Conservation (phyloP, 1,140 invertebrate genomes). For the Triops longicaudatus region DNA sequence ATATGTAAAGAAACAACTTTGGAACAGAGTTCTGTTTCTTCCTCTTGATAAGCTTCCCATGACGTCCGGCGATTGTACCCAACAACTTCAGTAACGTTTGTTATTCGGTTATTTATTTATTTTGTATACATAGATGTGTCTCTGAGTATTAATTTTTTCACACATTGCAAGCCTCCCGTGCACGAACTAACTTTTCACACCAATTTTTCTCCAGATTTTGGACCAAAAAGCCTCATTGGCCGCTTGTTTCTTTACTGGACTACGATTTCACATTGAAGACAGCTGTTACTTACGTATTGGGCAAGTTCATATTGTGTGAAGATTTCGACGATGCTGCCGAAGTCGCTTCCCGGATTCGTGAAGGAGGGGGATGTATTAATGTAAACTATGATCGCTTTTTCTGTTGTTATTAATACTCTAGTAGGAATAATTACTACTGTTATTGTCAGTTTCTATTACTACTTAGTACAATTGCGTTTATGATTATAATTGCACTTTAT, state of each 20-base stretch:
- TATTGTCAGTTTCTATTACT: too few species aligned
- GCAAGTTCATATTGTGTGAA: background rate
- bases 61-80: background rate
- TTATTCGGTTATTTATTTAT: background rate
- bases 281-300: background rate
- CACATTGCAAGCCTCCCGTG: too few species aligned
- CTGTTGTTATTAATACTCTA: too few species aligned
- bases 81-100: background rate
- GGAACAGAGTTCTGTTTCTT: background rate
- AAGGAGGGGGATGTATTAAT: background rate
- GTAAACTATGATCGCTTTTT: background rate
- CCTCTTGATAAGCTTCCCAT: background rate
- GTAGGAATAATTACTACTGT: too few species aligned
- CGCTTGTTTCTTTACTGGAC: background rate
- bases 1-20: background rate
- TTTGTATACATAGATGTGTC: background rate
- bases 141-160: background rate
- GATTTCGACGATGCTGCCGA: background rate
- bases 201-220: background rate
- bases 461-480: too few species aligned
- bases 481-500: too few species aligned
- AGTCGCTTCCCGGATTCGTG: background rate
- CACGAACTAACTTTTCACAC: too few species aligned
- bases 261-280: background rate
- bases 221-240: background rate